phyloP scores from a whole-genome alignment of 2,113 vertebrate species.

The Australoheros scitulus region DNA sequence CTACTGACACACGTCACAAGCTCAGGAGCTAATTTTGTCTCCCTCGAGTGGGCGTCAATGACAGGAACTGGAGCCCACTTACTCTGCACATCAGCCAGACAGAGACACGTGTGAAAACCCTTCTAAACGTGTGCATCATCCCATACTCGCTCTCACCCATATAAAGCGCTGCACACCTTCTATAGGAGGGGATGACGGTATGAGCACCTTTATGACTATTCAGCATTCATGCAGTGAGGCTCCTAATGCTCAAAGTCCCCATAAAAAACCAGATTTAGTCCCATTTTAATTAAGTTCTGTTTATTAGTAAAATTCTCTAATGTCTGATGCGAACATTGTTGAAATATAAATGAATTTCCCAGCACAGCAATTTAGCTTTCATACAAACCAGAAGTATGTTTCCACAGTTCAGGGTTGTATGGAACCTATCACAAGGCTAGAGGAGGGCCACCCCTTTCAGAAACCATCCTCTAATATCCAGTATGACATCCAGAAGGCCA shows the following conservation, averaged over 20 bases:
- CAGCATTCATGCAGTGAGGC: background rate
- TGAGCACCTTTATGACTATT: constrained; percentile 7
- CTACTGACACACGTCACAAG: constrained; percentile 29
- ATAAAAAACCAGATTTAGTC: constrained; percentile 32
- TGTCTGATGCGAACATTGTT: background rate
- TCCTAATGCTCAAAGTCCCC: constrained; percentile 9
- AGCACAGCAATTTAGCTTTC: constrained; percentile 7
- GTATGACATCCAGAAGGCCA: background rate
- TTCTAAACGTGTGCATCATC: background rate
- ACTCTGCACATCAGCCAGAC: constrained; percentile 15
- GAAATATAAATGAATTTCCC: constrained; percentile 31
- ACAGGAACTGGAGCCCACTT: constrained; percentile 22
- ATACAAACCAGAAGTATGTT: background rate
- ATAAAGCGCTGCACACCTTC: background rate
- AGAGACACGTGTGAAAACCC: background rate
- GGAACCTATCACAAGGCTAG: background rate
- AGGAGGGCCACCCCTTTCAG: background rate
- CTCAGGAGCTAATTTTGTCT: constrained; percentile 42
- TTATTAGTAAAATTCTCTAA: constrained; percentile 4
- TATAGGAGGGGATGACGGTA: background rate
- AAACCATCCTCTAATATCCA: background rate
- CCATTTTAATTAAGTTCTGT: constrained; percentile 38
- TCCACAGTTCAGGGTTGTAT: background rate
- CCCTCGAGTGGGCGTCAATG: constrained; percentile 12
- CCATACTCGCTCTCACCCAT: background rate